A percentile compares a stretch with the other conserved stretches of the same genome.
These are phyloP conservation scores for Drosophila mojavensis DNA, from an alignment of 1,140 invertebrate species.

Conservation along the genomic window DNA sequence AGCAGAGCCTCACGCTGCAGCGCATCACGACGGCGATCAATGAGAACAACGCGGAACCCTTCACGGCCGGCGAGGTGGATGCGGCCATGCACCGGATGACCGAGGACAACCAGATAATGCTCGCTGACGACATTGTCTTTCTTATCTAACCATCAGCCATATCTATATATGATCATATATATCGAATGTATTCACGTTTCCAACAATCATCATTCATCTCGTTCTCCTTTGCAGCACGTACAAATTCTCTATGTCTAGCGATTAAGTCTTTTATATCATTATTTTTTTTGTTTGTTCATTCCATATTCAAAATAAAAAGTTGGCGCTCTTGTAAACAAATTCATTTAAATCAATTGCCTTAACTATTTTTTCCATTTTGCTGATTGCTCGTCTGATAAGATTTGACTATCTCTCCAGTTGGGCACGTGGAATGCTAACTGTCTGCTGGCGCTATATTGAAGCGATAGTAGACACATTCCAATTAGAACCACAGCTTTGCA, in stretches of 20 bases:
- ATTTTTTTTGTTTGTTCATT: conserved; percentile 20
- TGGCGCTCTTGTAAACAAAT: background rate
- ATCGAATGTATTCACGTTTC: conserved; percentile 9
- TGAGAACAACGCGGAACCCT: conserved; percentile 86
- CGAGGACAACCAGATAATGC: conserved; percentile 95
- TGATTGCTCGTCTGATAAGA: background rate
- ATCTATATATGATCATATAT: background rate
- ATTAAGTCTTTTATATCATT: conserved; percentile 1
- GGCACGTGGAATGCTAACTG: background rate
- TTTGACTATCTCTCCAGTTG: background rate
- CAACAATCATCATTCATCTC: background rate
- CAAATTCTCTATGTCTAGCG: conserved; percentile 17
- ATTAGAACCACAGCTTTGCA: no score
- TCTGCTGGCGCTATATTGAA: background rate
- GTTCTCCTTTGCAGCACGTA: background rate
- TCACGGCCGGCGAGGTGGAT: conserved; percentile 89
- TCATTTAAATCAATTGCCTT: background rate
- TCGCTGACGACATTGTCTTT: conserved; percentile 94
- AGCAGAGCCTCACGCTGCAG: conserved; percentile 87
- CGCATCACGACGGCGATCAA: conserved; percentile 87
- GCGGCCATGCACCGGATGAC: conserved; percentile 93
- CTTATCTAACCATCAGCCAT: conserved; percentile 87
- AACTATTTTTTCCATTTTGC: background rate
- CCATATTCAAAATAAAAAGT: conserved; percentile 28
- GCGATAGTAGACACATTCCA: no score